These are phyloP conservation scores for Myanophis thanlyinensis DNA, from an alignment of 2,113 vertebrate species.

Conservation along the genomic window DNA sequence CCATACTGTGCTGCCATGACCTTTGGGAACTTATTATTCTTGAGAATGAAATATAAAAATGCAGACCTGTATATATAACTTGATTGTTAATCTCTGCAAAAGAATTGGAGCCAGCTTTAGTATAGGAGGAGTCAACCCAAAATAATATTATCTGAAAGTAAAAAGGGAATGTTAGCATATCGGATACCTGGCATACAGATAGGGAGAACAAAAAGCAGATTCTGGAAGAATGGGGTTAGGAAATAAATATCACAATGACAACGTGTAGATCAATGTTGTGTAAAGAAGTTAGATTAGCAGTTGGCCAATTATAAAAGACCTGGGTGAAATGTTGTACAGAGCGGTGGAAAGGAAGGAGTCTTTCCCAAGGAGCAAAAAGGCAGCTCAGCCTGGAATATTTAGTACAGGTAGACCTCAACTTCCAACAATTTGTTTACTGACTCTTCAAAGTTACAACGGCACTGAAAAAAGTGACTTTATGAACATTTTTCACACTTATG, in stretches of 20 bases:
- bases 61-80: constrained; percentile 1
- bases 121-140: background rate
- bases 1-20: constrained; percentile 18
- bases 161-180: background rate
- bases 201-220: background rate
- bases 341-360: background rate
- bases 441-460: background rate
- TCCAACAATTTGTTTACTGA: background rate
- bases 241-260: background rate
- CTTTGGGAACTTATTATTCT: constrained; percentile 8
- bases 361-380: background rate
- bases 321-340: no score
- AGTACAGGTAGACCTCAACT: background rate
- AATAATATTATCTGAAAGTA: background rate
- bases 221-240: background rate
- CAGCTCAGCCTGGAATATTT: background rate
- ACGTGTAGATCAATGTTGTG: background rate
- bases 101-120: background rate
- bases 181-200: background rate
- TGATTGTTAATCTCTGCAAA: background rate
- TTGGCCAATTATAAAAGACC: background rate
- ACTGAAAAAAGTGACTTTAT: background rate
- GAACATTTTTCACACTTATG: background rate
- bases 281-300: background rate
- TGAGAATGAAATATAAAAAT: constrained; percentile 9